Conservation (phyloP, 37 sponge, comb jelly and placozoan genomes). For the Trichoplax adhaerens region DNA sequence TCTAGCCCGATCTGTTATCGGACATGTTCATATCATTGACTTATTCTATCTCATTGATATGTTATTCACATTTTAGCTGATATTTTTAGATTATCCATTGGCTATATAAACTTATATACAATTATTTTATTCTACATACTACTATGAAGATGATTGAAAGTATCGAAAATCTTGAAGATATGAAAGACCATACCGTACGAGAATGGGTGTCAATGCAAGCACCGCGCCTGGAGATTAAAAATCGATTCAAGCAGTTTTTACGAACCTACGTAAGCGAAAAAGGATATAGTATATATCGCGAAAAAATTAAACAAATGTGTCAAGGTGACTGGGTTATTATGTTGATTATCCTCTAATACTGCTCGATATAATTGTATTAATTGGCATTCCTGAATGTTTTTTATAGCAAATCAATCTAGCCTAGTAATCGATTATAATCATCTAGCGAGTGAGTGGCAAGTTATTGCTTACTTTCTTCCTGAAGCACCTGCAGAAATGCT, state of each 20-base stretch:
- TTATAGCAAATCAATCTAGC: constrained; percentile 68
- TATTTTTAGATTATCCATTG: no score
- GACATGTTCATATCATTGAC: no score
- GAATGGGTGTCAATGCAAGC: constrained; percentile 98
- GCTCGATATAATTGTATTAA: not conserved
- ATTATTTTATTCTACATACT: no score
- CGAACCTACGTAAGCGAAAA: constrained; percentile 64
- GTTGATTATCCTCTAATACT: not conserved
- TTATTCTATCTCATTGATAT: no score
- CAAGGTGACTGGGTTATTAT: constrained; percentile 37
- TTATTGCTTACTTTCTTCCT: constrained; percentile 95
- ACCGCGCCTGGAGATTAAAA: constrained; percentile 89
- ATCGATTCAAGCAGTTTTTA: constrained; percentile 81
- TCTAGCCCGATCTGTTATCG: no score
- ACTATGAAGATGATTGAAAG: constrained; percentile 15
- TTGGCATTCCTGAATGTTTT: not conserved
- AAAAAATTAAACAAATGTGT: constrained; percentile 92
- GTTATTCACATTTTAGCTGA: no score
- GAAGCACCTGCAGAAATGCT: constrained; percentile 98
- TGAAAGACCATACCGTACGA: constrained; percentile 83
- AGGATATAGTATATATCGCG: constrained; percentile 64
- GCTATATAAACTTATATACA: no score
- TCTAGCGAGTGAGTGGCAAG: constrained; percentile 57
- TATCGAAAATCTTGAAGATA: constrained; percentile 91
- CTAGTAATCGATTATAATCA: constrained; percentile 83